A percentile compares a stretch with the other conserved stretches of the same genome.
phyloP scores from a whole-genome alignment of 2,797 vertebrate genomes.

The Propithecus perrieri region DNA sequence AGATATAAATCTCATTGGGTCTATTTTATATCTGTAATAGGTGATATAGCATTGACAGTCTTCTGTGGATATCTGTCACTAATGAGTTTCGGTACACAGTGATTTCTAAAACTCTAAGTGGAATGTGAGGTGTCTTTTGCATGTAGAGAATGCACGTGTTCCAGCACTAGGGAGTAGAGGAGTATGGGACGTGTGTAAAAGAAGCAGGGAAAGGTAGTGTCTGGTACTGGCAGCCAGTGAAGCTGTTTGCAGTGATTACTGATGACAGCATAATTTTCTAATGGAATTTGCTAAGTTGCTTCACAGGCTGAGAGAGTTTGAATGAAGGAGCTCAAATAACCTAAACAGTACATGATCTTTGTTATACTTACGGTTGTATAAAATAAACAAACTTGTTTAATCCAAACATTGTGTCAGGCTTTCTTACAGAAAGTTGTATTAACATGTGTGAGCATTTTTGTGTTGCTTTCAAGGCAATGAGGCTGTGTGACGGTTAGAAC shows the following conservation, averaged over 20 bases:
- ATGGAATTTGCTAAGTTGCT: background rate
- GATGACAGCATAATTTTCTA: background rate
- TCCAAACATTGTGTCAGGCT: background rate
- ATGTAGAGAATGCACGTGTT: accelerated
- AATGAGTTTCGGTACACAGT: background rate
- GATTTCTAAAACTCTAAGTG: background rate
- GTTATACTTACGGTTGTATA: accelerated
- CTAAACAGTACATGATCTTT: background rate
- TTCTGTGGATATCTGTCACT: background rate
- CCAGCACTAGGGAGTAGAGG: background rate
- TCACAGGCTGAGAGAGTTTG: background rate
- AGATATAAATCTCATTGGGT: too few species aligned
- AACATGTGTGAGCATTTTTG: background rate
- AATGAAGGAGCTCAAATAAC: background rate
- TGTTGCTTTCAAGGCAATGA: background rate
- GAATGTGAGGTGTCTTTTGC: background rate
- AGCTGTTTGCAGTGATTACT: background rate
- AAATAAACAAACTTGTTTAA: background rate
- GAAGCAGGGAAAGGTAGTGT: too few species aligned
- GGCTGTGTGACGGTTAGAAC: accelerated
- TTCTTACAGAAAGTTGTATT: background rate
- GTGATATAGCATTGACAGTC: accelerated
- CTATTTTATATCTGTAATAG: background rate
- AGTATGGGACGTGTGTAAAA: accelerated
- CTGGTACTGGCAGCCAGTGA: accelerated